A percentile compares a stretch with the other conserved stretches of the same genome.
phyloP scores from a whole-genome alignment of 2,888 invertebrate species.

The Leucophenga maculata region DNA sequence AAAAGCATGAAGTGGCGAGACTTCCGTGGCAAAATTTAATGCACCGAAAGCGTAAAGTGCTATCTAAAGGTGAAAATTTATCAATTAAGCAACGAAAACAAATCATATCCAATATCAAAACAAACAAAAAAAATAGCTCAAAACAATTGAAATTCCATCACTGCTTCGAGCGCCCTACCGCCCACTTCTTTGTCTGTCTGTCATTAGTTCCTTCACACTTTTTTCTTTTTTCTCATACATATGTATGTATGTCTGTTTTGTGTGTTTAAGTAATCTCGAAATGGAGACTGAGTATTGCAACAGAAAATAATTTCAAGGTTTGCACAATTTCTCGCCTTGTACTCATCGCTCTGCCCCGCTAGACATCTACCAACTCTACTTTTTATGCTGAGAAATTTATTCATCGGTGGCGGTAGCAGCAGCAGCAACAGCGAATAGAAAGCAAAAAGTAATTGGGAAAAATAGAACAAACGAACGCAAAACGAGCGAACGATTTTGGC shows the following conservation, averaged over 20 bases:
- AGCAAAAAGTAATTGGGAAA: conserved; percentile 62
- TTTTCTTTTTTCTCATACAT: neutral
- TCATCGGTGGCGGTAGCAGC: conserved; percentile 18
- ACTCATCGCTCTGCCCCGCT: neutral
- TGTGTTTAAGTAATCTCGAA: conserved; percentile 47
- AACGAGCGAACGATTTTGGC: conserved; percentile 56
- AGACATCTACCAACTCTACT: no score
- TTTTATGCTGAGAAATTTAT: conserved; percentile 16
- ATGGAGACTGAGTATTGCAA: conserved; percentile 54
- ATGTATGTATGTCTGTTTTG: conserved; percentile 38
- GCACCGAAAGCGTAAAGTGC: neutral
- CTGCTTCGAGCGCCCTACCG: neutral
- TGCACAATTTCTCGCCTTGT: conserved; percentile 40
- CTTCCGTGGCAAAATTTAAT: conserved; percentile 21
- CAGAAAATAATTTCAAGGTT: conserved; percentile 66
- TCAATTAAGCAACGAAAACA: conserved; percentile 60
- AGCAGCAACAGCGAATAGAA: conserved; percentile 61
- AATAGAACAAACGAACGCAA: conserved; percentile 35
- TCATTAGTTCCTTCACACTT: neutral
- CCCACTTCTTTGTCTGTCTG: neutral
- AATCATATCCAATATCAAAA: conserved; percentile 53
- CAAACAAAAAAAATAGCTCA: neutral
- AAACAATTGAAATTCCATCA: neutral
- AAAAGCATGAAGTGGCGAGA: neutral
- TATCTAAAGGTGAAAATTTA: conserved; percentile 58